Conservation (phyloP, 2,888 invertebrate genomes). For the Acanthacorydalis orientalis region DNA sequence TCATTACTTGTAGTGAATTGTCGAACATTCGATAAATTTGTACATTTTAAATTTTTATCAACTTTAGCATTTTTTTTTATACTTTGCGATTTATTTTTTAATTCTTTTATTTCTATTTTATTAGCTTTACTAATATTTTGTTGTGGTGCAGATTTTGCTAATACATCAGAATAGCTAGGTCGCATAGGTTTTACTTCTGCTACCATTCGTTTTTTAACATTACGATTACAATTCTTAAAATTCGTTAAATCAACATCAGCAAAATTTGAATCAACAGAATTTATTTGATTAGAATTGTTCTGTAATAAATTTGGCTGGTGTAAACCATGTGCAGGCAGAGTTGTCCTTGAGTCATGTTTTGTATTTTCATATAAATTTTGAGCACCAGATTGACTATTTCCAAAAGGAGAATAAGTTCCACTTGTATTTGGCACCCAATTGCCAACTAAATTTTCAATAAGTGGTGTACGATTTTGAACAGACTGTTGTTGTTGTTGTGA, state of each 20-base stretch:
- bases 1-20: constrained; percentile 37
- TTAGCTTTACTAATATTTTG: constrained; percentile 20
- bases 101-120: constrained; percentile 22
- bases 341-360: background rate
- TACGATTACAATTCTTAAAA: background rate
- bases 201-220: constrained; percentile 48
- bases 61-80: constrained; percentile 26
- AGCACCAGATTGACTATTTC: constrained; percentile 34
- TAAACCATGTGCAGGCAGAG: background rate
- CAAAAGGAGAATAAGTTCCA: constrained; percentile 60
- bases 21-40: constrained; percentile 23
- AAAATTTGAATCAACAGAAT: background rate
- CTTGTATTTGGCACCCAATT: constrained; percentile 56
- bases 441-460: constrained; percentile 53
- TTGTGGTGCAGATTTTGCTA: constrained; percentile 46
- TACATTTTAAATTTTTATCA: constrained; percentile 21
- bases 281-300: constrained; percentile 16
- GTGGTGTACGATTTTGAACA: constrained; percentile 20
- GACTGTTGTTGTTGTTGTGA: background rate
- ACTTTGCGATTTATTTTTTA: constrained; percentile 23
- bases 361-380: constrained; percentile 18
- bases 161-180: constrained; percentile 69
- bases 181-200: constrained; percentile 79
- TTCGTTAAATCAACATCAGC: background rate
- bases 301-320: constrained; percentile 18